phyloP scores from a whole-genome alignment of 2,888 invertebrate genomes.

The Acheta domesticus region DNA sequence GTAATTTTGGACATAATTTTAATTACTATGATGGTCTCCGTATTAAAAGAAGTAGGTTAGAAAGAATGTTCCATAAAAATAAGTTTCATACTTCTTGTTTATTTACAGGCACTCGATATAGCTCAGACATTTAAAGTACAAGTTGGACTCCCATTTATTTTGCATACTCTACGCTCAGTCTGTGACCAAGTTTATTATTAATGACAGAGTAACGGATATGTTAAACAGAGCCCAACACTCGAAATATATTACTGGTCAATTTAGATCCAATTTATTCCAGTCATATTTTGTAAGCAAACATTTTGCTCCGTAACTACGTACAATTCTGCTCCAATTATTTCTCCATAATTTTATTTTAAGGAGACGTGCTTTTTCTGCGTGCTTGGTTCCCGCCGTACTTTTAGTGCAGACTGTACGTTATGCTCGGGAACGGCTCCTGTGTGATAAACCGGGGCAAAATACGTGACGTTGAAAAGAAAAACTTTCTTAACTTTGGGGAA shows the following conservation, averaged over 20 bases:
- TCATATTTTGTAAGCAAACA: slow-evolving; percentile 18
- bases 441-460: slow-evolving; percentile 36
- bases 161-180: background rate
- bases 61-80: too few relatives aligned
- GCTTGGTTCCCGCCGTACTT: slow-evolving; percentile 7
- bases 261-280: slow-evolving; percentile 18
- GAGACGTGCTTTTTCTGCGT: slow-evolving; percentile 10
- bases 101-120: background rate
- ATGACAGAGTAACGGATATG: background rate
- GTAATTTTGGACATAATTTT: too few relatives aligned
- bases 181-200: background rate
- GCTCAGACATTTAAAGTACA: too few relatives aligned
- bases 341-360: slow-evolving; percentile 7
- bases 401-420: slow-evolving; percentile 31
- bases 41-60: too few relatives aligned
- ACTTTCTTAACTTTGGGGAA: slow-evolving; percentile 35
- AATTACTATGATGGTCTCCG: too few relatives aligned
- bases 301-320: background rate
- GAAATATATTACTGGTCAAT: slow-evolving; percentile 1
- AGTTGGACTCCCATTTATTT: too few relatives aligned
- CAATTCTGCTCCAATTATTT: slow-evolving; percentile 8
- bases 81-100: background rate
- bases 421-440: slow-evolving; percentile 30
- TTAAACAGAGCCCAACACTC: background rate
- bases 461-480: slow-evolving; percentile 37